Evolutionary conservation across 2,888 invertebrate genomes (phyloP).

Genomic region (Yponomeuta malinellus): DNA sequence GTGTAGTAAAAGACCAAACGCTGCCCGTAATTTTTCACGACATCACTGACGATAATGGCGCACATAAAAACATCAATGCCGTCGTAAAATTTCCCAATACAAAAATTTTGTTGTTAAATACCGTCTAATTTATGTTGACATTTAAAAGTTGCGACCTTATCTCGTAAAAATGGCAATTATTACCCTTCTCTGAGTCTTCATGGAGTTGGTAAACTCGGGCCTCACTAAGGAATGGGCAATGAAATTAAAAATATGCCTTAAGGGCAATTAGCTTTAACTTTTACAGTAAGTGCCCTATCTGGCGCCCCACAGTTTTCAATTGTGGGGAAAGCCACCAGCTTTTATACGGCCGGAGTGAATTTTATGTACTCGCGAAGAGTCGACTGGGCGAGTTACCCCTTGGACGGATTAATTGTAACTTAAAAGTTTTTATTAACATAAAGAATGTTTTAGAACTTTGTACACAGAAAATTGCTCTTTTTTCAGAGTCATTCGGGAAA

Average conservation of each 20-base stretch:
- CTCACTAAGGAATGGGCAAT: constrained; percentile 66
- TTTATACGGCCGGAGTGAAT: constrained; percentile 56
- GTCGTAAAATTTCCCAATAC: background rate
- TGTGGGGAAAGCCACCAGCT: constrained; percentile 64
- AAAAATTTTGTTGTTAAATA: constrained; percentile 1
- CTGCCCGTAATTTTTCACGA: background rate
- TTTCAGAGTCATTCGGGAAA: no score
- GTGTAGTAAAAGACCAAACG: background rate
- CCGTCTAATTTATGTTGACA: constrained; percentile 50
- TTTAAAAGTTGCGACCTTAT: constrained; percentile 69
- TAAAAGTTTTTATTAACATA: constrained; percentile 12
- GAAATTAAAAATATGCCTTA: constrained; percentile 78
- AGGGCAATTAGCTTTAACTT: constrained; percentile 77
- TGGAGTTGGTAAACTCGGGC: constrained; percentile 61
- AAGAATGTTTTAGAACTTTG: background rate
- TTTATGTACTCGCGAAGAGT: constrained; percentile 68
- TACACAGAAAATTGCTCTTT: no score
- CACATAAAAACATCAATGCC: constrained; percentile 1
- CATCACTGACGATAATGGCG: background rate
- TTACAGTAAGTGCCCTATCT: constrained; percentile 75
- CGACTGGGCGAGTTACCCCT: constrained; percentile 13
- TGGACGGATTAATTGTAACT: constrained; percentile 14
- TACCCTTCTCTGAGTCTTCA: constrained; percentile 56
- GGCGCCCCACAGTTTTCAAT: constrained; percentile 69
- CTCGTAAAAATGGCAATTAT: constrained; percentile 72